These are phyloP conservation scores for Mustela lutreola DNA, from an alignment of 2,113 vertebrate genomes.

Conservation along the genomic window DNA sequence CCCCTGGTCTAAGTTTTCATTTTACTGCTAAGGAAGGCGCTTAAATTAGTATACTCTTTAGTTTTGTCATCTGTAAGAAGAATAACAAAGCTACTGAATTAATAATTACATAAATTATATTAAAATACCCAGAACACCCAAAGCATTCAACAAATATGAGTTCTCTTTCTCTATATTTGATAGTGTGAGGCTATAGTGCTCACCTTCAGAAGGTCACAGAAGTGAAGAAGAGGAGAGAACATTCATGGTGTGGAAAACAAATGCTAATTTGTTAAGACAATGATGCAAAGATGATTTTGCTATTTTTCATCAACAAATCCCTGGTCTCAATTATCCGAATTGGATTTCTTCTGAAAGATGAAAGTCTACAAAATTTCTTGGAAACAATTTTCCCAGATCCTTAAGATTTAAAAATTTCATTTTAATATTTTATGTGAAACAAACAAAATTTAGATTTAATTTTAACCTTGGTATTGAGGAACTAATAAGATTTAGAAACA, in stretches of 20 bases:
- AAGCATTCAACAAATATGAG: not conserved
- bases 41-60: slow-evolving; percentile 43
- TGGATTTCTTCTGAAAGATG: slow-evolving; percentile 47
- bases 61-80: not conserved
- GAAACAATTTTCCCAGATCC: slow-evolving; percentile 36
- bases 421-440: slow-evolving; percentile 53
- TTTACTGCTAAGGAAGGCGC: not conserved
- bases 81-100: not conserved
- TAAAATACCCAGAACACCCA: not conserved
- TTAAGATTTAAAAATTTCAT: not conserved
- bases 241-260: slow-evolving; percentile 33
- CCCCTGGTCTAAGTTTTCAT: not conserved
- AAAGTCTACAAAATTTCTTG: slow-evolving; percentile 23
- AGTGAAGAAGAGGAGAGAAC: not conserved
- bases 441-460: not conserved
- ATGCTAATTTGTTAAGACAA: slow-evolving; percentile 46
- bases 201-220: not conserved
- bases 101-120: not conserved
- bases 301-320: slow-evolving; percentile 53
- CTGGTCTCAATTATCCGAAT: not conserved
- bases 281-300: slow-evolving; percentile 33
- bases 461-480: not conserved
- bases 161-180: not conserved
- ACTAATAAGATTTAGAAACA: slow-evolving; percentile 7
- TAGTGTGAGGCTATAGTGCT: not conserved